Evolutionary conservation across 2,888 invertebrate genomes (phyloP).

Genomic region (Amphimallon solstitiale): DNA sequence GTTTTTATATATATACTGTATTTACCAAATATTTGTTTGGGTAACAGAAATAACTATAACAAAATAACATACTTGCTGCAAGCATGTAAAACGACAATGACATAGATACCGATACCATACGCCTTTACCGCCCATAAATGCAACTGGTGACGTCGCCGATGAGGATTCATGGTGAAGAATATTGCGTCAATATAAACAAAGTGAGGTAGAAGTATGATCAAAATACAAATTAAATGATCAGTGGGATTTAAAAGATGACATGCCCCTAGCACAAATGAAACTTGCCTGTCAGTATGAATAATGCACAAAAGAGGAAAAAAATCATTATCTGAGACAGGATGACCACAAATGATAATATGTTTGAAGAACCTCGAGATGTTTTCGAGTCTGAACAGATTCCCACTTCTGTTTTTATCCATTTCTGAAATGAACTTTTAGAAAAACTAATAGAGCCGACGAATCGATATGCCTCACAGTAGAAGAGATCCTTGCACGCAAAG

Average conservation of each 20-base stretch:
- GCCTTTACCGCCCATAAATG: background rate
- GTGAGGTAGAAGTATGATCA: background rate
- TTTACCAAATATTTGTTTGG: too few species aligned
- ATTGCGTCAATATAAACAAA: background rate
- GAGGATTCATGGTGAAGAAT: background rate
- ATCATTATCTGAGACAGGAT: too few species aligned
- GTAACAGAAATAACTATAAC: too few species aligned
- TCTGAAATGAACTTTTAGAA: background rate
- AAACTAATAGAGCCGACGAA: background rate
- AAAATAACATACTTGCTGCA: too few species aligned
- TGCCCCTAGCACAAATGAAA: background rate
- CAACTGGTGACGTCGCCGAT: background rate
- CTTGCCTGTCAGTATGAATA: too few species aligned
- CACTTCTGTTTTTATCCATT: background rate
- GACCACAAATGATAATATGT: background rate
- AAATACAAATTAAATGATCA: background rate
- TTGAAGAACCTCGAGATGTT: background rate
- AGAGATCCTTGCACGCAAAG: background rate
- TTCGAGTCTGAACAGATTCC: background rate
- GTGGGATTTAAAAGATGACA: background rate
- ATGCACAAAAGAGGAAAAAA: too few species aligned
- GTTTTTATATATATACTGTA: too few species aligned
- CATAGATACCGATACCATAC: too few species aligned
- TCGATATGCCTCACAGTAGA: background rate
- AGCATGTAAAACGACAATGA: too few species aligned